phyloP scores from a whole-genome alignment of 2,113 vertebrate species.

The Nothoprocta perdicaria region DNA sequence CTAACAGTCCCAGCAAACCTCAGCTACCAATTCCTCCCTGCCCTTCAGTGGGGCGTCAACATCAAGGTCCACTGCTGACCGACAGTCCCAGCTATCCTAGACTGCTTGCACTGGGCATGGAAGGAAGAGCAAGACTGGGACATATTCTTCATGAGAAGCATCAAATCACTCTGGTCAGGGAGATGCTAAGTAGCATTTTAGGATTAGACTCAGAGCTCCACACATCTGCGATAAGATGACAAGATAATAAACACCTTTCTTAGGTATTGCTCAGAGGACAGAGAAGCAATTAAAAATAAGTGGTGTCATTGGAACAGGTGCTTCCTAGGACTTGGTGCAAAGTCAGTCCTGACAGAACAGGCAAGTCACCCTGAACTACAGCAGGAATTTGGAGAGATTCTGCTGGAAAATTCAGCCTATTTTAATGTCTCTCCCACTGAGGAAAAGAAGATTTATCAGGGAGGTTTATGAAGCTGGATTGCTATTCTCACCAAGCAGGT shows the following conservation, averaged over 20 bases:
- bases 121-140: too few species aligned
- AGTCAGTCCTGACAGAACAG: not conserved
- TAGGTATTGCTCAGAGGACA: not conserved
- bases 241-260: not conserved
- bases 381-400: not conserved
- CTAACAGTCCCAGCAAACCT: not conserved
- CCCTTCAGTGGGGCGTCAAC: fast-evolving
- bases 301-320: conserved; percentile 2
- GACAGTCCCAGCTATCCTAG: not conserved
- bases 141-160: not conserved
- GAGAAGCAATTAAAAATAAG: conserved; percentile 35
- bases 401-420: not conserved
- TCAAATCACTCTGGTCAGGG: not conserved
- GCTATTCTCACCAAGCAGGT: not conserved
- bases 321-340: not conserved
- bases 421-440: not conserved
- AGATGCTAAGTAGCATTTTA: not conserved
- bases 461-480: not conserved
- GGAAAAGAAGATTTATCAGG: not conserved
- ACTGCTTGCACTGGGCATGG: fast-evolving
- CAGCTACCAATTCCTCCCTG: not conserved
- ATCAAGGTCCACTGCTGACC: fast-evolving
- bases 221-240: not conserved
- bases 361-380: not conserved
- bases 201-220: not conserved